Base-by-base conservation (phyloP, 2,888 invertebrate genomes). In the Nomada flava region DNA sequence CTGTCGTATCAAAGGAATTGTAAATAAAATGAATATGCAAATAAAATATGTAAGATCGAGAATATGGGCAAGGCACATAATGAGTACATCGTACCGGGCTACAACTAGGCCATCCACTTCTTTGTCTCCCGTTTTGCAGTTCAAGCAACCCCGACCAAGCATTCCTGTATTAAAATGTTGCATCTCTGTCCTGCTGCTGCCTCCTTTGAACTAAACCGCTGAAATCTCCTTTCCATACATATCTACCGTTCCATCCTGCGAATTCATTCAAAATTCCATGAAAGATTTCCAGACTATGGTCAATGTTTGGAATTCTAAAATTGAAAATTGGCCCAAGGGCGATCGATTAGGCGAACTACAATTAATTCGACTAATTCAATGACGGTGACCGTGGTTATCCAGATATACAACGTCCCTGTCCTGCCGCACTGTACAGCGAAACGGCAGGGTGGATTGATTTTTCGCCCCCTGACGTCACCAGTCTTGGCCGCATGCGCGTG, bases 401-500 rank as follows among this genome's bases (percentile, higher is more conserved):
- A 73, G 59, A 63, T 69, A 75, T 69, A 75, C 67, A 47, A 60
- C 63, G 55, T 63, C 63, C 67, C 85, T 86, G 79, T 85, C 83
- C 85, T 88, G 86, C 81, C 88, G 86, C 88, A 82, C 88, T 84
- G 72, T 47, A 47, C 70, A 84, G 85, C 80, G 83, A 83, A 82
- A 79, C 75, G 71, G 76, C 86, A 85, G 83, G 88, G 89, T 90
- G 90, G 90, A 91, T 91, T 91, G 91, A 91, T 91, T 91, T 91
- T 92, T 90, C 91, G 84, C 84, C 84, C 75, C 69, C 86, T 91
- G 90, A 91, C 92, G 91, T 91, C 89, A 89, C 82, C 9, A 23
- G 67, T 10, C 74, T 82, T 82, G 88, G 79, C 82, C 85, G 86
- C 92, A 91, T 92, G 91, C 92, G 91, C 91, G 84, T 65, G 71